These are phyloP conservation scores for Tenthredo livida DNA, from an alignment of 2,888 invertebrate species.

Conservation along the genomic window DNA sequence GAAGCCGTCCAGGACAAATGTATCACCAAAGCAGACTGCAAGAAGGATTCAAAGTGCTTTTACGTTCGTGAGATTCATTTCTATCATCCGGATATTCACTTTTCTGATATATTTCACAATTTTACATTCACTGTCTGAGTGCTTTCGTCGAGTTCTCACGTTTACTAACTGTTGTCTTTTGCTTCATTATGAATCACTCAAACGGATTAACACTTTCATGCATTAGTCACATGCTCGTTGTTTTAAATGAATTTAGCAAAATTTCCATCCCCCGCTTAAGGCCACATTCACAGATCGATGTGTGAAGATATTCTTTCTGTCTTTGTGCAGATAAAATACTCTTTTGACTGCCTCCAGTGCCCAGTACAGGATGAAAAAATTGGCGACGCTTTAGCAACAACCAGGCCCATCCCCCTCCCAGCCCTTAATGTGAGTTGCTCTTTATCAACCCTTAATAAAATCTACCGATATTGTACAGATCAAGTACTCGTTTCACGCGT, in stretches of 20 bases:
- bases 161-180: background rate
- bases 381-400: conserved; percentile 80
- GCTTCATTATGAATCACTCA: background rate
- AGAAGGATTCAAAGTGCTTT: conserved; percentile 91
- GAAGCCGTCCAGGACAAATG: conserved; percentile 91
- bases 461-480: conserved; percentile 77
- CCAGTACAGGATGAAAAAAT: conserved; percentile 84
- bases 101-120: background rate
- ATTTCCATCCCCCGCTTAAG: conserved; percentile 8
- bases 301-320: conserved; percentile 41
- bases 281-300: background rate
- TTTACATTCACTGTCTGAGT: background rate
- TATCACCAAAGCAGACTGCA: conserved; percentile 90
- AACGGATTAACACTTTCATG: background rate
- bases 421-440: conserved; percentile 84
- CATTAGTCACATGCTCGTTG: background rate
- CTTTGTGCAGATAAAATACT: conserved; percentile 86
- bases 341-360: conserved; percentile 86
- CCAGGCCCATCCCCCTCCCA: conserved; percentile 84
- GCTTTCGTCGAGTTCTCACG: conserved; percentile 6
- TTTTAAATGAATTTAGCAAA: background rate
- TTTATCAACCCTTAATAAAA: background rate
- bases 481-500: conserved; percentile 85
- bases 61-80: conserved; percentile 82
- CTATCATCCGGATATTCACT: background rate